Percentiles rank a stretch among this genome's conserved stretches.
Evolutionary conservation across 2,113 vertebrate species (phyloP).

Genomic region (Xenopus borealis): DNA sequence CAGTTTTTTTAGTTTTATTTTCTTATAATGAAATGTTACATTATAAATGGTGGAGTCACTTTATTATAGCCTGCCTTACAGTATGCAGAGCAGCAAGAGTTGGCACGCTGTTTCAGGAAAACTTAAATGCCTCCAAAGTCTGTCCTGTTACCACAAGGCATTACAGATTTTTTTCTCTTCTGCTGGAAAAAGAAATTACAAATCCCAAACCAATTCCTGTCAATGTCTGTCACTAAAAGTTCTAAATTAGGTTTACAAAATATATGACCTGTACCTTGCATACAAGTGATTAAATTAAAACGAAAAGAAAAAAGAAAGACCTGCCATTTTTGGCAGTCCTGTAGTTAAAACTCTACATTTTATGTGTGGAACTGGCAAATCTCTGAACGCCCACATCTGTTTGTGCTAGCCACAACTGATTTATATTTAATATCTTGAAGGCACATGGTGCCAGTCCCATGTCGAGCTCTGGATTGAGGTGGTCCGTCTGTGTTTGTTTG

Average conservation of each 20-base stretch:
- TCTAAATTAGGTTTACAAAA: background rate
- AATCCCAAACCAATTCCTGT: constrained; percentile 3
- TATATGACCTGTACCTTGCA: constrained; percentile 14
- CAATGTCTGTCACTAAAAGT: constrained; percentile 31
- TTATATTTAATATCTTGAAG: constrained; percentile 56
- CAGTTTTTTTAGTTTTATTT: background rate
- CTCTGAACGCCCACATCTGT: constrained; percentile 63
- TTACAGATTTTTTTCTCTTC: constrained; percentile 11
- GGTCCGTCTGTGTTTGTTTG: constrained; percentile 77
- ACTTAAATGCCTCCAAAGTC: background rate
- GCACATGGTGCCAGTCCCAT: constrained; percentile 70
- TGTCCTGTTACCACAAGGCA: background rate
- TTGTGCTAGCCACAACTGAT: constrained; percentile 59
- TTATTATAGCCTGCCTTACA: too few species aligned
- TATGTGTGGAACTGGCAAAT: constrained; percentile 49
- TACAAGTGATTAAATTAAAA: background rate
- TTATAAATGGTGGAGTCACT: too few species aligned
- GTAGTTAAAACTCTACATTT: constrained; percentile 36
- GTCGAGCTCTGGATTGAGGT: constrained; percentile 64
- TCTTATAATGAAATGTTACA: background rate
- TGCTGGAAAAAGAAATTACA: constrained; percentile 16
- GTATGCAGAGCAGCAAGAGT: background rate
- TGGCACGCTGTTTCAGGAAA: background rate
- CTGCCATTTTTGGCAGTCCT: constrained; percentile 51
- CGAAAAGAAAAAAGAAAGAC: constrained; percentile 43